A percentile compares a stretch with the other conserved stretches of the same genome.
These are phyloP conservation scores for Heliocidaris erythrogramma DNA, from an alignment of 35 echinoderm and acorn worm genomes.

Conservation along the genomic window DNA sequence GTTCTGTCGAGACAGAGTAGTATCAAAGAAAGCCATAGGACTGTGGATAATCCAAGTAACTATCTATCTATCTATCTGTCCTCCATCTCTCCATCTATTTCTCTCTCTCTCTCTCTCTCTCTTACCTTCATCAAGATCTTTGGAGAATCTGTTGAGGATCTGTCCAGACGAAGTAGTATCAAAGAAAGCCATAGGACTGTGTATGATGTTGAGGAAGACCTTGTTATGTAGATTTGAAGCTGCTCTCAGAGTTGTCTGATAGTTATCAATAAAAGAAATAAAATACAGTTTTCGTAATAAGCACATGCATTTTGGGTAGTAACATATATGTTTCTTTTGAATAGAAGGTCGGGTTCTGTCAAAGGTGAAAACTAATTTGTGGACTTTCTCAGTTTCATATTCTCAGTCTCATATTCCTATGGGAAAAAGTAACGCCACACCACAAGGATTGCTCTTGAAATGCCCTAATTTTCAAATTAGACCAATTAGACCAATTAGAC, in stretches of 20 bases:
- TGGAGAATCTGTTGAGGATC: slow-evolving; percentile 81
- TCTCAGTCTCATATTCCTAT: too few species aligned
- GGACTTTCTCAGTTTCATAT: too few species aligned
- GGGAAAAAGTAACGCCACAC: too few species aligned
- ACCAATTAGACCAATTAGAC: too few species aligned
- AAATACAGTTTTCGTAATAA: neutral
- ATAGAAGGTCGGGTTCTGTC: neutral
- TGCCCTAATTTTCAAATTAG: too few species aligned
- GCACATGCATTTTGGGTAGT: neutral
- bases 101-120: too few species aligned
- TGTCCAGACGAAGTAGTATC: slow-evolving; percentile 80
- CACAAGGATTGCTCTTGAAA: too few species aligned
- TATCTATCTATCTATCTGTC: neutral
- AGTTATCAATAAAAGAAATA: slow-evolving; percentile 25
- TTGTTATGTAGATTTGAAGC: slow-evolving; percentile 59
- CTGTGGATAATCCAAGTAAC: slow-evolving; percentile 47
- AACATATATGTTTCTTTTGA: neutral
- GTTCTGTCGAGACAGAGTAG: slow-evolving; percentile 68
- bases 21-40: slow-evolving; percentile 83
- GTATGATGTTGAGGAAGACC: slow-evolving; percentile 61
- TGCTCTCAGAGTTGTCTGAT: slow-evolving; percentile 58
- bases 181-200: slow-evolving; percentile 78
- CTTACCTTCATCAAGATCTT: slow-evolving; percentile 85
- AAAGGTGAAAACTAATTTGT: too few species aligned
- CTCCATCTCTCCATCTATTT: too few species aligned